A percentile compares a stretch with the other conserved stretches of the same genome.
Evolutionary conservation across 1,140 invertebrate species (phyloP).

Genomic region (Leucophenga varia): DNA sequence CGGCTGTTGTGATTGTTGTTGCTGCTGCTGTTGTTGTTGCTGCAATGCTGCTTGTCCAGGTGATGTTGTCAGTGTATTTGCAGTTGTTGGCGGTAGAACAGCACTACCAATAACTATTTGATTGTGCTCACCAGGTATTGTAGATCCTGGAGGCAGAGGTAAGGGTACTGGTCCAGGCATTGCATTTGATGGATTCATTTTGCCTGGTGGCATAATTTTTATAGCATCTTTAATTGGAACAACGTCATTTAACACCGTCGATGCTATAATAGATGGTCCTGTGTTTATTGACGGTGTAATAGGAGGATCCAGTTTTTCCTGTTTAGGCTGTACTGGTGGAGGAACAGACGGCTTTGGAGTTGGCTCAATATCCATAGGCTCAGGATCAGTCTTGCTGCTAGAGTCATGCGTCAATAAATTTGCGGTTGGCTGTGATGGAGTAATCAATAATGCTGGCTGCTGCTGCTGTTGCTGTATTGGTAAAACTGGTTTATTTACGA

Average conservation of each 20-base stretch:
- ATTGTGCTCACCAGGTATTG: slow-evolving; percentile 7
- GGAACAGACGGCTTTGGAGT: slow-evolving; percentile 44
- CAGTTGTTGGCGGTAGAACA: slow-evolving; percentile 21
- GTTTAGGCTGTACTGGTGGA: slow-evolving; percentile 25
- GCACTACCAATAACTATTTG: neutral
- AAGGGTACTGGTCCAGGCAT: slow-evolving; percentile 25
- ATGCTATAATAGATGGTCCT: slow-evolving; percentile 5
- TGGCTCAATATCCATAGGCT: slow-evolving; percentile 54
- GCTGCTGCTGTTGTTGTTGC: neutral
- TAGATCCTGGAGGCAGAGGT: slow-evolving; percentile 27
- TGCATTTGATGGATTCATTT: slow-evolving; percentile 7
- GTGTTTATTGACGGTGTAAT: slow-evolving; percentile 33
- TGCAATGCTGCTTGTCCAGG: slow-evolving; percentile 10
- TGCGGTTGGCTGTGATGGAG: no score
- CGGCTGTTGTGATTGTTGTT: slow-evolving; percentile 8
- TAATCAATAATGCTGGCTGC: neutral
- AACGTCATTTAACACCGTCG: slow-evolving; percentile 4
- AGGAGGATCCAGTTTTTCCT: slow-evolving; percentile 30
- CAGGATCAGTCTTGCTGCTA: slow-evolving; percentile 47
- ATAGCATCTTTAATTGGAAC: slow-evolving; percentile 1
- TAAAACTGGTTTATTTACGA: slow-evolving; percentile 18
- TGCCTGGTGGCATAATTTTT: slow-evolving; percentile 7
- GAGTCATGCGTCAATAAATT: no score
- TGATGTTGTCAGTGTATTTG: slow-evolving; percentile 32
- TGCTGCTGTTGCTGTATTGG: neutral